These are phyloP conservation scores for Phyllotis vaccarum DNA, from an alignment of 2,797 vertebrate genomes.

Conservation along the genomic window DNA sequence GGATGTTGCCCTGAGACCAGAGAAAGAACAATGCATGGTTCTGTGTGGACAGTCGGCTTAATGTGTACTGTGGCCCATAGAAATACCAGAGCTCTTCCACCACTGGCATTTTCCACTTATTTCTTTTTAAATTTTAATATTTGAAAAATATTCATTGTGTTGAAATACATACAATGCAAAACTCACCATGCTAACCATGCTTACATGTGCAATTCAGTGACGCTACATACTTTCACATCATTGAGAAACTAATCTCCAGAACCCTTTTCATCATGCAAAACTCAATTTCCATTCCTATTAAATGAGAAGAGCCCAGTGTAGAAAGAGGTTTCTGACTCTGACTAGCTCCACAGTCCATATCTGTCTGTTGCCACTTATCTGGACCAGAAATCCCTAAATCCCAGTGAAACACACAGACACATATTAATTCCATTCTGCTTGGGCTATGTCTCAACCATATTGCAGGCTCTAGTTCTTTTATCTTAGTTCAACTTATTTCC, in stretches of 20 bases:
- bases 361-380: too few species aligned
- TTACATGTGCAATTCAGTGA: not conserved
- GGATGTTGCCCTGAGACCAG: slow-evolving; percentile 27
- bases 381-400: too few species aligned
- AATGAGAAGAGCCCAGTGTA: not conserved
- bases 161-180: not conserved
- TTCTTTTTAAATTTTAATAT: slow-evolving; percentile 26
- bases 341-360: too few species aligned
- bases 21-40: slow-evolving; percentile 56
- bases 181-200: not conserved
- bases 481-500: too few species aligned
- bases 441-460: too few species aligned
- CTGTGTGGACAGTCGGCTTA: not conserved
- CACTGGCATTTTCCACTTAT: slow-evolving; percentile 17
- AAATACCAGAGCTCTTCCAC: not conserved
- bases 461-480: too few species aligned
- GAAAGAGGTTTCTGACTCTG: too few species aligned
- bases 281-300: not conserved
- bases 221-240: not conserved
- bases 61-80: not conserved
- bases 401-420: too few species aligned
- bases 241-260: not conserved
- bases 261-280: slow-evolving; percentile 21
- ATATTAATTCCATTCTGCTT: too few species aligned
- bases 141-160: not conserved